Conservation (phyloP, 2,113 vertebrate species). For the Arothron firmamentum region DNA sequence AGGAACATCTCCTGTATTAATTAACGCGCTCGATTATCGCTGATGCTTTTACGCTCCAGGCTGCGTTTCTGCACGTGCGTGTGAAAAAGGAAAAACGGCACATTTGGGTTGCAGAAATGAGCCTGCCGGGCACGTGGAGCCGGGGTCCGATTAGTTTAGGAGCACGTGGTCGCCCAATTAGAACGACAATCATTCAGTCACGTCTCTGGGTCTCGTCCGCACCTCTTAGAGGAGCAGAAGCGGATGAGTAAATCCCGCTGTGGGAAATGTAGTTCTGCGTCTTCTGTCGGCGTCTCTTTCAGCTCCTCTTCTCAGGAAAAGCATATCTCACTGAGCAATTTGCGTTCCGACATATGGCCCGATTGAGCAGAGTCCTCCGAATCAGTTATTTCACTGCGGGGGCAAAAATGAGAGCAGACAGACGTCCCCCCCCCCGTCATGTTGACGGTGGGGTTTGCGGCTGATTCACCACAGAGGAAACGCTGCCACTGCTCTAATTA, state of each 20-base stretch:
- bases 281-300: constrained; percentile 15
- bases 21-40: constrained; percentile 29
- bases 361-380: constrained; percentile 24
- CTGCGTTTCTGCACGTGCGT: constrained; percentile 3
- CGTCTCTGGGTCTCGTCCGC: too few relatives aligned
- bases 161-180: background rate
- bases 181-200: background rate
- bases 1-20: constrained; percentile 37
- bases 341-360: constrained; percentile 16
- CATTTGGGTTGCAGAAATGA: background rate
- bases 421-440: constrained; percentile 21
- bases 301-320: background rate
- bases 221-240: background rate
- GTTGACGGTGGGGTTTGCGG: constrained; percentile 32
- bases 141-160: constrained; percentile 10
- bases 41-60: constrained; percentile 22
- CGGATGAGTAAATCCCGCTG: constrained; percentile 5
- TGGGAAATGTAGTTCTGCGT: background rate
- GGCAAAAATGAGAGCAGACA: constrained; percentile 29
- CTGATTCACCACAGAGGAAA: constrained; percentile 47
- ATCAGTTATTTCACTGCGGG: constrained; percentile 9
- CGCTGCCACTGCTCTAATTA: constrained; percentile 53
- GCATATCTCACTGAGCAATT: constrained; percentile 7
- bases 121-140: constrained; percentile 12
- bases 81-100: constrained; percentile 15